Evolutionary conservation across 1,140 invertebrate species (phyloP).

Genomic region (Caenorhabditis briggsae): DNA sequence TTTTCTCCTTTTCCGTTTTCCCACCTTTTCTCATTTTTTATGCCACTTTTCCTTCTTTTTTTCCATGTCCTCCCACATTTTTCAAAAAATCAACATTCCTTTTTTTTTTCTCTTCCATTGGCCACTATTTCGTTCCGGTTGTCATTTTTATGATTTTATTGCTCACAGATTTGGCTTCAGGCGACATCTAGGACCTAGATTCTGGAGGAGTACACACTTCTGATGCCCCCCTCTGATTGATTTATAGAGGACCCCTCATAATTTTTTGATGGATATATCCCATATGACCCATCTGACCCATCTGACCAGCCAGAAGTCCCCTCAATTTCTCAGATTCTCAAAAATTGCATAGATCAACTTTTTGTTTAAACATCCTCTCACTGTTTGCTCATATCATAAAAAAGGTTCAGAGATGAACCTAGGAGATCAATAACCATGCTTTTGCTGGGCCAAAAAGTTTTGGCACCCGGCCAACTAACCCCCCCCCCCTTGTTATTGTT

Average conservation of each 20-base stretch:
- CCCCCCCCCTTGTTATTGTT: not conserved
- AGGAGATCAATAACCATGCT: constrained; percentile 10
- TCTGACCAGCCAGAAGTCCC: not conserved
- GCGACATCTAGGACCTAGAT: no score
- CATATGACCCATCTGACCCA: not conserved
- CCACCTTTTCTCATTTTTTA: not conserved
- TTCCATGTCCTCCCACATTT: no score
- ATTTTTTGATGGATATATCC: constrained; percentile 20
- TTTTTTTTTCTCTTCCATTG: no score
- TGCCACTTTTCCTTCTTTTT: not conserved
- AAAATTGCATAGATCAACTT: not conserved
- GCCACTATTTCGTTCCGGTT: no score
- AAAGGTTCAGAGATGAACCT: not conserved
- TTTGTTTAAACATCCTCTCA: not conserved
- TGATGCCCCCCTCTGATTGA: not conserved
- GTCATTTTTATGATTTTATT: no score
- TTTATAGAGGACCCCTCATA: constrained; percentile 17
- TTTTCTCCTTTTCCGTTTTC: not conserved
- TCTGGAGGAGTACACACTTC: not conserved
- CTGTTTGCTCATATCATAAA: constrained; percentile 1
- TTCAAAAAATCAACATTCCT: no score
- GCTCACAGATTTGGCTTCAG: no score
- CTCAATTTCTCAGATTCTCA: not conserved
- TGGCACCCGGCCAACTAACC: not conserved
- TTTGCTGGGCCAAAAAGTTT: no score